A percentile compares a stretch with the other conserved stretches of the same genome.
These are phyloP conservation scores for Scomber japonicus DNA, from an alignment of 2,113 vertebrate species.

Conservation along the genomic window DNA sequence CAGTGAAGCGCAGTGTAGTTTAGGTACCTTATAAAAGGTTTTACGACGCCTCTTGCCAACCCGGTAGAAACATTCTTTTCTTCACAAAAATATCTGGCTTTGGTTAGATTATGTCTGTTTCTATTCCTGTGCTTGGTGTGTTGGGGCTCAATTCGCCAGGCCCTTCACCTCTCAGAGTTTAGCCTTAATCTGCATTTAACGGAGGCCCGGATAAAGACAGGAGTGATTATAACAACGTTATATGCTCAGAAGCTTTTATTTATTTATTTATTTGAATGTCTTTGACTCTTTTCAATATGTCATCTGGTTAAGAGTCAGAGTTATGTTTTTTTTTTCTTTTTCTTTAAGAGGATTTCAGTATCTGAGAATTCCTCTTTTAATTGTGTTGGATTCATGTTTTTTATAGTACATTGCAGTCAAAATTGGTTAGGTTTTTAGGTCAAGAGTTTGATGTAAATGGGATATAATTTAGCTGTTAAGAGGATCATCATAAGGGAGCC, in stretches of 20 bases:
- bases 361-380: conserved; percentile 39
- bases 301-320: conserved; percentile 63
- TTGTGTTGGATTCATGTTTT: conserved; percentile 27
- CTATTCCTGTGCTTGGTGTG: conserved; percentile 77
- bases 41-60: conserved; percentile 79
- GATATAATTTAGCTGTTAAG: conserved; percentile 32
- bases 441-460: conserved; percentile 31
- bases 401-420: conserved; percentile 5
- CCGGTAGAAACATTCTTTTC: conserved; percentile 78
- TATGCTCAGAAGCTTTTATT: conserved; percentile 77
- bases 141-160: conserved; percentile 82
- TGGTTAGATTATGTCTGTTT: conserved; percentile 86
- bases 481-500: conserved; percentile 24
- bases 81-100: conserved; percentile 82
- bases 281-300: conserved; percentile 64
- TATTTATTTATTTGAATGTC: conserved; percentile 78
- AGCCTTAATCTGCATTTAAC: conserved; percentile 84
- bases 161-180: conserved; percentile 83
- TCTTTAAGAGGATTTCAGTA: conserved; percentile 54
- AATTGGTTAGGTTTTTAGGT: conserved; percentile 21
- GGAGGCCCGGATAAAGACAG: conserved; percentile 71
- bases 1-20: conserved; percentile 75
- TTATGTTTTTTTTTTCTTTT: conserved; percentile 43
- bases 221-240: conserved; percentile 74
- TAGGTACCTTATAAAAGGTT: conserved; percentile 79